phyloP scores from a whole-genome alignment of 1,140 invertebrate species.

The Apocrypta bakeri region DNA sequence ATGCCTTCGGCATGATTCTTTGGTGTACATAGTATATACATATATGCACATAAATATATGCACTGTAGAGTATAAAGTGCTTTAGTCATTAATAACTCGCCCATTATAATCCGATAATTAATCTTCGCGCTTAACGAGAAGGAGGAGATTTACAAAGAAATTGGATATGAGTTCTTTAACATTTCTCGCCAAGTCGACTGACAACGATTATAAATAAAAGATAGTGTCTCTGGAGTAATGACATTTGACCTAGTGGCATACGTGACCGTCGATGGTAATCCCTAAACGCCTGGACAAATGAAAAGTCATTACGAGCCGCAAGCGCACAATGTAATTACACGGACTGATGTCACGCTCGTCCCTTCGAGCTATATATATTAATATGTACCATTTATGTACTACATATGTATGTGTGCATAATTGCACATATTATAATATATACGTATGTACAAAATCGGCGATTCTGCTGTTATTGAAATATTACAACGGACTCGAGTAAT shows the following conservation, averaged over 20 bases:
- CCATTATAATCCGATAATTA: neutral
- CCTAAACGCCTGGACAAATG: neutral
- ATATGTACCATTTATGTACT: too few species aligned
- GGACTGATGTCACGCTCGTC: too few species aligned
- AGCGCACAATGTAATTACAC: too few species aligned
- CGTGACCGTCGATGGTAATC: neutral
- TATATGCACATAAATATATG: neutral
- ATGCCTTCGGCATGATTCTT: neutral
- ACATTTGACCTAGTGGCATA: neutral
- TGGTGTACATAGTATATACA: too few species aligned
- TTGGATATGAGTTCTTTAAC: too few species aligned
- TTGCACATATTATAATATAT: neutral
- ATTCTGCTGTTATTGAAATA: neutral
- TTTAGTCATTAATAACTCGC: neutral
- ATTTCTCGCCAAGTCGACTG: neutral
- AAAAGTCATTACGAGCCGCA: neutral
- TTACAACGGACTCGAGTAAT: too few species aligned
- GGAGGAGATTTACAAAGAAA: too few species aligned
- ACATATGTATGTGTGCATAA: neutral
- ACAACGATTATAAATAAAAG: too few species aligned
- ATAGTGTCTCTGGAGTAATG: neutral
- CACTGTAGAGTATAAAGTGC: too few species aligned
- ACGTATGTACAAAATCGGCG: too few species aligned
- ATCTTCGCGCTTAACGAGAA: too few species aligned
- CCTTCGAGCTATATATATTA: too few species aligned